Conservation (phyloP, 2,888 invertebrate genomes). For the Drosophila testacea region DNA sequence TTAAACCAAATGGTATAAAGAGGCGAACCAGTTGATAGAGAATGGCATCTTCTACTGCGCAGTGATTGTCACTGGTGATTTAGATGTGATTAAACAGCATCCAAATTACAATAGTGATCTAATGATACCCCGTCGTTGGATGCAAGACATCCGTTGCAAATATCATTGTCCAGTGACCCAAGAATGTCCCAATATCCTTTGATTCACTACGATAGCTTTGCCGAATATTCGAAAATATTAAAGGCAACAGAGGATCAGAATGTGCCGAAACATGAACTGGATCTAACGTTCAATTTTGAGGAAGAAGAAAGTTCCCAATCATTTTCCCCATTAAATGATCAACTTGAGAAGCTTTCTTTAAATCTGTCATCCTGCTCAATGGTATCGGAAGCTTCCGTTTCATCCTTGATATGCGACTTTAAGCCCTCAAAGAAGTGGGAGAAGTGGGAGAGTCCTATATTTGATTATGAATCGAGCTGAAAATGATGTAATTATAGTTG, state of each 20-base stretch:
- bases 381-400: too few species aligned
- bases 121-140: conserved; percentile 34
- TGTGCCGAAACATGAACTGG: too few species aligned
- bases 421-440: too few species aligned
- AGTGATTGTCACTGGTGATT: conserved; percentile 24
- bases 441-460: too few species aligned
- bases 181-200: conserved; percentile 28
- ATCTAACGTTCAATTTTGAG: too few species aligned
- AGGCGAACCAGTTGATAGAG: conserved; percentile 6
- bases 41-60: conserved; percentile 39
- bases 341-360: too few species aligned
- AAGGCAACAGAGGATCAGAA: background rate
- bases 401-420: too few species aligned
- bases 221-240: conserved; percentile 3
- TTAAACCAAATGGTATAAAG: background rate
- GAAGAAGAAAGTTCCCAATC: too few species aligned
- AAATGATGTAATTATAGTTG: too few species aligned
- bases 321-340: too few species aligned
- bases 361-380: too few species aligned
- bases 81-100: background rate
- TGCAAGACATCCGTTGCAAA: conserved; percentile 24
- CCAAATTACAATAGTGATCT: conserved; percentile 3
- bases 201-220: conserved; percentile 13
- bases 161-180: conserved; percentile 34
- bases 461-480: too few species aligned